phyloP scores from a whole-genome alignment of 2,888 invertebrate species.

The Xestia c-nigrum region DNA sequence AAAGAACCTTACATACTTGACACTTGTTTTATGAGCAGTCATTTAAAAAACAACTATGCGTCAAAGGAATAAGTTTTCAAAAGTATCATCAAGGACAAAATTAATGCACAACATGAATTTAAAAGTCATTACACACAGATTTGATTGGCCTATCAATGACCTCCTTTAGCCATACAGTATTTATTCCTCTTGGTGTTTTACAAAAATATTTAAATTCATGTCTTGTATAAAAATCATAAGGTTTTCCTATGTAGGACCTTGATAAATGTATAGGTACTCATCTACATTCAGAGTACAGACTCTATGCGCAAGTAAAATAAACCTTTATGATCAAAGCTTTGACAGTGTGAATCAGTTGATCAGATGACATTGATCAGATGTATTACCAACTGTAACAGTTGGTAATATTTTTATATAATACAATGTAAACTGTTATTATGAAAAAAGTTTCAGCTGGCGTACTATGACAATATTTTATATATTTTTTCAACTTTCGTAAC shows the following conservation, averaged over 20 bases:
- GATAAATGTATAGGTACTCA: background rate
- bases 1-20: background rate
- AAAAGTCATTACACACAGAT: background rate
- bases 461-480: too few relatives aligned
- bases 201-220: slow-evolving; percentile 27
- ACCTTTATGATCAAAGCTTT: background rate
- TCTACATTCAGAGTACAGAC: background rate
- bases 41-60: background rate
- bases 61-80: background rate
- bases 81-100: slow-evolving; percentile 3
- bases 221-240: background rate
- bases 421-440: too few relatives aligned
- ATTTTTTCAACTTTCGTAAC: too few relatives aligned
- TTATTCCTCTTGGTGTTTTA: background rate
- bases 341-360: background rate
- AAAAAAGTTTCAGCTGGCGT: too few relatives aligned
- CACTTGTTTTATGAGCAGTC: background rate
- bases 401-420: too few relatives aligned
- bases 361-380: too few relatives aligned
- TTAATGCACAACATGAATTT: slow-evolving; percentile 25
- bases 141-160: background rate
- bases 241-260: slow-evolving; percentile 13
- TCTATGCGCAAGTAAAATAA: slow-evolving; percentile 11
- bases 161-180: background rate
- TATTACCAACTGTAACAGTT: too few relatives aligned